These are phyloP conservation scores for Tetanocera ferruginea DNA, from an alignment of 2,888 invertebrate species.

Conservation along the genomic window DNA sequence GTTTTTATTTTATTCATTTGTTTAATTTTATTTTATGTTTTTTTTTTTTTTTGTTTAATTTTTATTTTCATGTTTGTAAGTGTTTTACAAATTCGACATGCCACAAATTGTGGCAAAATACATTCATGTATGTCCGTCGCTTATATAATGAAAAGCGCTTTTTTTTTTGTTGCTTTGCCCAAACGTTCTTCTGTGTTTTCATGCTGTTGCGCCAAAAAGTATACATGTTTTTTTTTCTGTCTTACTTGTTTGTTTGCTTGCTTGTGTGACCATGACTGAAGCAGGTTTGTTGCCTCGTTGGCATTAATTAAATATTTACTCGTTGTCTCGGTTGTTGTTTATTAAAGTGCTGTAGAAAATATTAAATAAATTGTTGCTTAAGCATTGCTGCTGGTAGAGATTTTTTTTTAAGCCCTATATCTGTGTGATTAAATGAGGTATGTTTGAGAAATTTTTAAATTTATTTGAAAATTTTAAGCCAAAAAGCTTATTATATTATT, in stretches of 20 bases:
- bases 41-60: not conserved
- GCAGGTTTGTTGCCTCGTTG: not conserved
- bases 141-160: too few species aligned
- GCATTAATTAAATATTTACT: conserved; percentile 24
- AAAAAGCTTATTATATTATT: too few species aligned
- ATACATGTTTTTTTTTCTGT: not conserved
- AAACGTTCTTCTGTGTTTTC: not conserved
- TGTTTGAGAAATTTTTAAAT: too few species aligned
- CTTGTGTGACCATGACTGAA: conserved; percentile 1
- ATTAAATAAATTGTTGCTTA: too few species aligned
- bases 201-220: not conserved
- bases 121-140: not conserved
- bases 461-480: too few species aligned
- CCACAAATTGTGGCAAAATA: conserved; percentile 14
- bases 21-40: not conserved
- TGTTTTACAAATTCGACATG: conserved; percentile 17
- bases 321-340: conserved; percentile 7
- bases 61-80: not conserved
- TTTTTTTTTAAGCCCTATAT: too few species aligned
- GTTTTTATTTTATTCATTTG: not conserved
- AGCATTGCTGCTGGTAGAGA: too few species aligned
- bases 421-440: too few species aligned
- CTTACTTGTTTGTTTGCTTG: not conserved
- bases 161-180: too few species aligned
- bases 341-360: not conserved